Evolutionary conservation across 35 echinoderm and acorn worm genomes (phyloP), one percentile per base, ranked within the genome.

Genomic region (Apostichopus californicus): DNA sequence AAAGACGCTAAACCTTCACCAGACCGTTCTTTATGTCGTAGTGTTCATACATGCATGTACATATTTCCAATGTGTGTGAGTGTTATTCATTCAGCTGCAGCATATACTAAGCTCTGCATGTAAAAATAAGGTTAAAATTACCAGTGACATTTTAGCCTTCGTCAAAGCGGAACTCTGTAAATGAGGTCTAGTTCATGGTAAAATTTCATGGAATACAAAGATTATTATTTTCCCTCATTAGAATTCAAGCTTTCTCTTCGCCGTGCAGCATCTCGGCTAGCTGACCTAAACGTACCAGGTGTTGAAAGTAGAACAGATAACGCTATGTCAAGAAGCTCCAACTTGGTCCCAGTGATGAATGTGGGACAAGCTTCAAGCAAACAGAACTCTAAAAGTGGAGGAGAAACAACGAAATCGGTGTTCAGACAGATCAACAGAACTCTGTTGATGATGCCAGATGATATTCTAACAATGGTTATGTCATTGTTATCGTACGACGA

Each of bases 371-470:
- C 71, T 18, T 11, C 64, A 14, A 22, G 71, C 71, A 75, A 22
- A 18, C 71, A 75, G 71, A 18, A 20, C 17, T 7, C 71, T 75
- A 75, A 75, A 75, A 75, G 0, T 75, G 71, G 1, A 7, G 21
- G 15, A 6, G 71, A 75, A 75, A 14, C 71, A 22, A 18, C 71
- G 71, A 75, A 75, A 75, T 75, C 71, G 6, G 21, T 22, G 7
- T 75, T 75, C 20, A n/a, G 63, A 89, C 60, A 23, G 22, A 73
- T 89, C 14, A 89, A 58, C 21, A 89, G 89, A 23, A 91, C 89
- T 54, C 55, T 91, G 68, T 57, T 91, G 89, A 79, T 77, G 77
- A 78, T 91, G 77, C 89, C 89, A 57, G 89, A 91, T 79, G 89
- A 91, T 77, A 91, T 91, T 34, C 8, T 91, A 59, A 78, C 89